Conservation (phyloP, 92 coral and sea anemone species). For the Epizoanthus stellaris region DNA sequence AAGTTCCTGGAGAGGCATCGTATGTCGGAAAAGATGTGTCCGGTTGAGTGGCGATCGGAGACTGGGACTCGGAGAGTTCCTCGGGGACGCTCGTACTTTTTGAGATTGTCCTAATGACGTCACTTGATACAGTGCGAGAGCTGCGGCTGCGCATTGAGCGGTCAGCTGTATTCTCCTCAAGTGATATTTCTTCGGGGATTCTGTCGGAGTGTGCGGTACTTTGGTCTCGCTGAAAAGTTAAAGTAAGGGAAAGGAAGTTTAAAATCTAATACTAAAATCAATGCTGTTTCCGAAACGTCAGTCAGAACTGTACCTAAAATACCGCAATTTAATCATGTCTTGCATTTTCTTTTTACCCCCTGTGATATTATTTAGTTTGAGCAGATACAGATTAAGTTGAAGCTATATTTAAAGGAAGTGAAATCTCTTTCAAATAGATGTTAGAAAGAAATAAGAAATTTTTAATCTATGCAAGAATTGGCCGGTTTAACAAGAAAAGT, state of each 20-base stretch:
- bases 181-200: constrained; percentile 48
- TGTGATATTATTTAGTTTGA: too few species aligned
- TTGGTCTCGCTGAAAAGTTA: constrained; percentile 18
- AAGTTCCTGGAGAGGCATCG: constrained; percentile 53
- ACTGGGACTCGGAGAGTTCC: constrained; percentile 75
- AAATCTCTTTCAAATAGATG: too few species aligned
- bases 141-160: constrained; percentile 60
- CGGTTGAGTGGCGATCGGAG: constrained; percentile 72
- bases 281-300: too few species aligned
- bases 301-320: too few species aligned
- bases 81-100: constrained; percentile 73
- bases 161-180: constrained; percentile 55
- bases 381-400: too few species aligned
- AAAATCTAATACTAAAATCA: too few species aligned
- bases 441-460: too few species aligned
- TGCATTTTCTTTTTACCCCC: too few species aligned
- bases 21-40: constrained; percentile 72
- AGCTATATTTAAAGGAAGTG: too few species aligned
- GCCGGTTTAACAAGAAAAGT: too few species aligned
- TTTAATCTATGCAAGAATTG: too few species aligned
- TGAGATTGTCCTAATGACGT: constrained; percentile 51
- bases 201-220: constrained; percentile 54
- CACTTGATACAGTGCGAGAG: constrained; percentile 31
- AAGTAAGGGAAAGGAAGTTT: neutral
- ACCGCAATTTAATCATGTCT: too few species aligned